Base-by-base conservation (phyloP, 2,113 vertebrate genomes). In the Anser cygnoides region DNA sequence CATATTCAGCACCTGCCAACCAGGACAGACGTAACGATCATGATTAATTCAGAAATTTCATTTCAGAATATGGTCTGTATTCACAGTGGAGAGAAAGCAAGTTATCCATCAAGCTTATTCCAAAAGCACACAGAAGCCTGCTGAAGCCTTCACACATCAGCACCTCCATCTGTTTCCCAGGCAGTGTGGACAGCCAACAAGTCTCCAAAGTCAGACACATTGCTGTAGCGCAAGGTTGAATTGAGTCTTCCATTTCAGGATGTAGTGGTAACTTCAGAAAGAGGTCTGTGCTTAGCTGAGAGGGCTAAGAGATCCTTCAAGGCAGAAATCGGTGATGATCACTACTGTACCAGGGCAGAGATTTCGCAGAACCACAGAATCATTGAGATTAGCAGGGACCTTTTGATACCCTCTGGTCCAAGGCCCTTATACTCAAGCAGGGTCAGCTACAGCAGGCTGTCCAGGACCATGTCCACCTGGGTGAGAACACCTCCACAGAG, bases 1-100 rank as follows among this genome's bases (percentile, higher is more conserved):
- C 99, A 99, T 99, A 97, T 99, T 99, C 97, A 99, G 92, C 92
- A 99, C 99, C 99, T 99, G 94, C 62, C 80, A 10, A 17, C 8
- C 16, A 17, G 22, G 14, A 43, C 81, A 26, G 13, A 62, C 39
- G 33, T 59, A 46, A 4, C 43, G 6, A 5, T 1, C 57, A 7
- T 5, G 15, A 46, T 35, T 28, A 37, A 70, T 20, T 43, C 73
- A 33, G 63, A 68, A 63, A 46, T 59, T 46, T 25, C 16, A 7
- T 43, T 70, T 29, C 77, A 37, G 71, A 37, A 37, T 5, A 41
- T 2, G 2, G 13, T 43, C 54, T 68, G 37, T 11, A 10, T 22
- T 58, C 59, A 28, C 49, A 77, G n/a, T 3, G 37, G 20, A 50
- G 43, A 39, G 31, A 31, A 46, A 59, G 31, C 37, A 39, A 78